A percentile compares a stretch with the other conserved stretches of the same genome.
Conservation (phyloP, 2,113 vertebrate genomes). For the Coturnix japonica region DNA sequence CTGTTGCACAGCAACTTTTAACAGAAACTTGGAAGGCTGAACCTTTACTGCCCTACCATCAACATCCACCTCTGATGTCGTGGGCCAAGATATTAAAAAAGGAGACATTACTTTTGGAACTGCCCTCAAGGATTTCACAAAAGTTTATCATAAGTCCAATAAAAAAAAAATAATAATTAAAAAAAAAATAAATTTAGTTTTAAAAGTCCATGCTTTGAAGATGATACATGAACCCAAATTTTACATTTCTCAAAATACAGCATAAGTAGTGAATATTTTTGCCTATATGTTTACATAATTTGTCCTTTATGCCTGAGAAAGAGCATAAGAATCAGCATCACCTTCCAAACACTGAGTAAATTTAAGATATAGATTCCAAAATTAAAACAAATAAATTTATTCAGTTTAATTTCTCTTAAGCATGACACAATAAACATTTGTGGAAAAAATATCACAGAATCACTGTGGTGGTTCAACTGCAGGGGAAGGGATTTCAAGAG, state of each 20-base stretch:
- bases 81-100: too few species aligned
- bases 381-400: background rate
- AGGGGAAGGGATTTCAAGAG: too few species aligned
- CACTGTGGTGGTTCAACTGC: too few species aligned
- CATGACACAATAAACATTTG: background rate
- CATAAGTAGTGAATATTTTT: background rate
- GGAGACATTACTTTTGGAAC: too few species aligned
- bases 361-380: background rate
- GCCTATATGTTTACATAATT: background rate
- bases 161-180: background rate
- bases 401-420: background rate
- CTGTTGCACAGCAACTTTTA: too few species aligned
- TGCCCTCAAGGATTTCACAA: background rate
- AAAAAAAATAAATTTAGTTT: background rate
- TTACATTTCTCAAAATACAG: background rate
- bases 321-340: background rate
- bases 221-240: background rate
- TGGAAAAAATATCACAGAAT: background rate
- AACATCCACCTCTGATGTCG: too few species aligned
- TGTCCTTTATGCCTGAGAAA: background rate
- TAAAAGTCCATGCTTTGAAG: background rate
- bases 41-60: too few species aligned
- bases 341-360: background rate
- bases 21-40: too few species aligned
- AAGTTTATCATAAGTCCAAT: background rate